phyloP scores from a whole-genome alignment of 2,888 invertebrate species.

The Opisthograptis luteolata region DNA sequence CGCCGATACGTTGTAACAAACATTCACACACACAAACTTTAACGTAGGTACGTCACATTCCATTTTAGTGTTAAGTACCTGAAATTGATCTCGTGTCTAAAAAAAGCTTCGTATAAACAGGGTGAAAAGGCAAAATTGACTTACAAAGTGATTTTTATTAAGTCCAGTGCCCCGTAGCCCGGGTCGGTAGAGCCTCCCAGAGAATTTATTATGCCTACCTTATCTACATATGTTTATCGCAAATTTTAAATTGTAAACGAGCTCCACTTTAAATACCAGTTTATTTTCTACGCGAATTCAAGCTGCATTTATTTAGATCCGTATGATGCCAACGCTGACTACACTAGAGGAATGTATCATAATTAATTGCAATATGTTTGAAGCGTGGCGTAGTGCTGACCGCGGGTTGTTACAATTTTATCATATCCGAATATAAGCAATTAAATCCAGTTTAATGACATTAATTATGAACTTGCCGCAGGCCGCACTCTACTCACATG shows the following conservation, averaged over 20 bases:
- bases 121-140: constrained; percentile 51
- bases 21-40: too few species aligned
- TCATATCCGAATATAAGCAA: constrained; percentile 18
- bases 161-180: constrained; percentile 48
- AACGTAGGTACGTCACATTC: too few species aligned
- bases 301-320: constrained; percentile 46
- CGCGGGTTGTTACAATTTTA: constrained; percentile 23
- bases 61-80: too few species aligned
- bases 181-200: constrained; percentile 51
- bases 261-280: constrained; percentile 62
- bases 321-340: constrained; percentile 7
- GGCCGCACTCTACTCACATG: constrained; percentile 12
- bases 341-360: constrained; percentile 4
- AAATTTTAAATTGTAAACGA: constrained; percentile 80
- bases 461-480: constrained; percentile 26
- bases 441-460: constrained; percentile 27
- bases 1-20: too few species aligned
- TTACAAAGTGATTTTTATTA: constrained; percentile 70
- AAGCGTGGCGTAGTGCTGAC: constrained; percentile 6
- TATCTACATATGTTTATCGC: constrained; percentile 79
- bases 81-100: constrained; percentile 21
- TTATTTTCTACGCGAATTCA: constrained; percentile 56
- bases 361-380: constrained; percentile 11
- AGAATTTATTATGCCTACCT: constrained; percentile 70
- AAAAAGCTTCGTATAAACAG: constrained; percentile 22